Conservation (phyloP, 1,140 invertebrate species). For the Ruditapes philippinarum region DNA sequence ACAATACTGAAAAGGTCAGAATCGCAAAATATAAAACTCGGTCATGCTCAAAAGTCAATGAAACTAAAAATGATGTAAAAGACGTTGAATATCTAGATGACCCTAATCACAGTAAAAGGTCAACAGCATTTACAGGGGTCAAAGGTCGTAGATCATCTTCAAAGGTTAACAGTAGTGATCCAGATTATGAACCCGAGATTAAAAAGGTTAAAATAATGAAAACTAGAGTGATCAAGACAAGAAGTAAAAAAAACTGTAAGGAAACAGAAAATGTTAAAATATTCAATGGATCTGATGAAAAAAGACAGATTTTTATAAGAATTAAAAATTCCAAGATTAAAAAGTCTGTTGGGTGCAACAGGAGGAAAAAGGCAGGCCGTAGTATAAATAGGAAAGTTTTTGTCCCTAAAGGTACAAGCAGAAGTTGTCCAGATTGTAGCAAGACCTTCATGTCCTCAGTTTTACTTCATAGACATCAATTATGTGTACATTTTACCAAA, state of each 20-base stretch:
- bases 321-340: constrained; percentile 3
- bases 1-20: background rate
- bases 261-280: background rate
- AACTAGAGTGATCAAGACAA: background rate
- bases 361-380: background rate
- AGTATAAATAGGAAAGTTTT: background rate
- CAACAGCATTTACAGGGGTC: background rate
- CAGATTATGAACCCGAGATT: background rate
- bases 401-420: background rate
- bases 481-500: background rate
- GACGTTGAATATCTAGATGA: background rate
- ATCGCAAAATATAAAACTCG: background rate
- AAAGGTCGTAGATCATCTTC: background rate
- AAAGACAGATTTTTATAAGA: background rate
- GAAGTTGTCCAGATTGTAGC: background rate
- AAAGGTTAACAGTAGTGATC: background rate
- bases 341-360: background rate
- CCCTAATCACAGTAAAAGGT: background rate
- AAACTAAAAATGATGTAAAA: background rate
- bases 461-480: background rate
- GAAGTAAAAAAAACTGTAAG: background rate
- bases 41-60: background rate
- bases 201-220: background rate
- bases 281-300: too few species aligned
- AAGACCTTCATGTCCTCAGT: background rate